A percentile compares a stretch with the other conserved stretches of the same genome.
Conservation (phyloP, 1,140 invertebrate genomes). For the Geopemphigus sp. region DNA sequence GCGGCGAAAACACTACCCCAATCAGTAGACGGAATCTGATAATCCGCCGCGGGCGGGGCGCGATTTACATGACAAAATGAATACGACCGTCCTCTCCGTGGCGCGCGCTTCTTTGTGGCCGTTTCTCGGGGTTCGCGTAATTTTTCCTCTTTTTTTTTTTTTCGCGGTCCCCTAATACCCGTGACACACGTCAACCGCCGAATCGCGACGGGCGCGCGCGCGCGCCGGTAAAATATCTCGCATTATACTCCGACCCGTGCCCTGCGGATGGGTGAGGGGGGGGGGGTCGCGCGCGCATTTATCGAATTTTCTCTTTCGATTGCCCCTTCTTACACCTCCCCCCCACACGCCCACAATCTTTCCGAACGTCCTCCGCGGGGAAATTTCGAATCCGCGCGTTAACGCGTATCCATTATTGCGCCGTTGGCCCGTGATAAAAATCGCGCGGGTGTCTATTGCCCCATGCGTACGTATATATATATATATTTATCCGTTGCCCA, state of each 20-base stretch:
- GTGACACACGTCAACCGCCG: constrained; percentile 1
- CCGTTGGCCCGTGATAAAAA: neutral
- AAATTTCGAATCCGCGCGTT: constrained; percentile 41
- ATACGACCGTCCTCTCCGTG: constrained; percentile 37
- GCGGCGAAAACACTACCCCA: neutral
- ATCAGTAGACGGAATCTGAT: constrained; percentile 41
- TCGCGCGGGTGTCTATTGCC: constrained; percentile 19
- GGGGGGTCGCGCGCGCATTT: no score
- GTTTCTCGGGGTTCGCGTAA: neutral
- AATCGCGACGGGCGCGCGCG: neutral
- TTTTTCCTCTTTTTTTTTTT: neutral
- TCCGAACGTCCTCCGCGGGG: no score
- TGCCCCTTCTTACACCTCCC: no score
- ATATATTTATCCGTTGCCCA: neutral
- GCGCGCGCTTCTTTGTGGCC: constrained; percentile 18
- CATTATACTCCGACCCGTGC: no score
- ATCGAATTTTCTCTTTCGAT: no score
- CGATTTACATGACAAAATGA: constrained; percentile 48
- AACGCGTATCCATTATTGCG: neutral
- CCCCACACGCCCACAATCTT: no score
- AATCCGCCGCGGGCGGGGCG: constrained; percentile 19
- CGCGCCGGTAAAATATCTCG: neutral
- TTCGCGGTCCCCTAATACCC: neutral
- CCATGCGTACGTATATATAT: no score
- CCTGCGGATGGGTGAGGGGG: no score